A percentile compares a stretch with the other conserved stretches of the same genome.
These are phyloP conservation scores for Batillaria attramentaria DNA, from an alignment of 1,140 invertebrate genomes.

Conservation along the genomic window DNA sequence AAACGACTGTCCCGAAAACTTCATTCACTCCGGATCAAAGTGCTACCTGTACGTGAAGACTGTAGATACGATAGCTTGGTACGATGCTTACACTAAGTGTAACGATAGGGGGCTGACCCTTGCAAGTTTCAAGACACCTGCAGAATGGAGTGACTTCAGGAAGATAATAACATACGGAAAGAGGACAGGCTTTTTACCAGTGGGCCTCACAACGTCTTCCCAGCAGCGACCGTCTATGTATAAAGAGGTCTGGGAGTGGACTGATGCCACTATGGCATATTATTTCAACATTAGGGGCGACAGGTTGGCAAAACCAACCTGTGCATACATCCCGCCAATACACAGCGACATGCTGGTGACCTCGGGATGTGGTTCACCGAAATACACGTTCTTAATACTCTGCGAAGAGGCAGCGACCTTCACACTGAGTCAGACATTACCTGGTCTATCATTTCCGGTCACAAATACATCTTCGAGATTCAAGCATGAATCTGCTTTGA, in stretches of 20 bases:
- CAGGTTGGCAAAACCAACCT: too few relatives aligned
- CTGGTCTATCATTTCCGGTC: neutral
- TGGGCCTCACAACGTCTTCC: neutral
- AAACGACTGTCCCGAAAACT: neutral
- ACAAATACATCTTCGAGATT: neutral
- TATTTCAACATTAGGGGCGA: too few relatives aligned
- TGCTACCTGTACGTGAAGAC: neutral
- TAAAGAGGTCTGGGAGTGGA: neutral
- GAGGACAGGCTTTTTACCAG: neutral
- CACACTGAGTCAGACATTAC: neutral
- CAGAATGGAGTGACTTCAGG: neutral
- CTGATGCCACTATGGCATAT: neutral
- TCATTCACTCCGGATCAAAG: neutral
- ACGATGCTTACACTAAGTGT: neutral
- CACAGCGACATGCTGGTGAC: neutral
- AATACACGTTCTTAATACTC: neutral
- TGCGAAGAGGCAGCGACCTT: too few relatives aligned
- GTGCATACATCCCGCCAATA: too few relatives aligned
- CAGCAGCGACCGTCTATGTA: neutral
- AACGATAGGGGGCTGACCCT: neutral
- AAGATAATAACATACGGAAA: neutral
- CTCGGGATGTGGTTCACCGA: neutral
- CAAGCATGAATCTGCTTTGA: neutral
- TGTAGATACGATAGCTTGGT: neutral
- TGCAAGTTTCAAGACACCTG: neutral